These are phyloP conservation scores for Hydrophis major DNA, from an alignment of 2,797 vertebrate species.

Conservation along the genomic window DNA sequence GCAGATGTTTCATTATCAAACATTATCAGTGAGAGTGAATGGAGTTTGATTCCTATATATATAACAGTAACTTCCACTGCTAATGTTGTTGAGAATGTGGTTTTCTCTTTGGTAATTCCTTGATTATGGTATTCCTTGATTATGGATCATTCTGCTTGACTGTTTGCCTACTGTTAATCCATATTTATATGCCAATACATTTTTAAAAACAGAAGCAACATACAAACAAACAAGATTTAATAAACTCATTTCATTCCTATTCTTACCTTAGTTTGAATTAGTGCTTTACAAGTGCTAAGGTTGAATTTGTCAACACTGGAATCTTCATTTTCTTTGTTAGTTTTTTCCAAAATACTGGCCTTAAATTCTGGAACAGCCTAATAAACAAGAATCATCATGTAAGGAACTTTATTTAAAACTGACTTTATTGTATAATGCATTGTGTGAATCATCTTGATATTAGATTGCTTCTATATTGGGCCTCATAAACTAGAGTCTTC, in stretches of 20 bases:
- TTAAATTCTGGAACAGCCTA: constrained; percentile 42
- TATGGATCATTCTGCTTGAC: not conserved
- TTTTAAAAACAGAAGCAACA: not conserved
- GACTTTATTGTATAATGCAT: not conserved
- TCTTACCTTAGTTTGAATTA: constrained; percentile 71
- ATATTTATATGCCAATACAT: not conserved
- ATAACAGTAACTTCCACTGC: not conserved
- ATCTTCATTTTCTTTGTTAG: constrained; percentile 39
- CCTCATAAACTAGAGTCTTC: not conserved
- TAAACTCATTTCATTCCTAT: not conserved
- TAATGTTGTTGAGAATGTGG: not conserved
- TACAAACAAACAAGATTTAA: not conserved
- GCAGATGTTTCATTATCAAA: not conserved
- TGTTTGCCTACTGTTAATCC: not conserved
- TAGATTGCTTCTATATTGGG: not conserved
- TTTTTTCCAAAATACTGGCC: constrained; percentile 32
- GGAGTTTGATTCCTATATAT: not conserved
- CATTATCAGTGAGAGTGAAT: not conserved
- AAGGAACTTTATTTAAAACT: constrained; percentile 12
- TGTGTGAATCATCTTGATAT: not conserved
- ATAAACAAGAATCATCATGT: constrained; percentile 8
- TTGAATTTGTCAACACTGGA: constrained; percentile 30
- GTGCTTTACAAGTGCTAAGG: constrained; percentile 51
- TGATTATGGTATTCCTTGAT: not conserved
- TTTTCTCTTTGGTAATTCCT: not conserved